Percentiles rank a stretch among this genome's conserved stretches.
Evolutionary conservation across 2,113 vertebrate species (phyloP).

Genomic region (Halcyon senegalensis): DNA sequence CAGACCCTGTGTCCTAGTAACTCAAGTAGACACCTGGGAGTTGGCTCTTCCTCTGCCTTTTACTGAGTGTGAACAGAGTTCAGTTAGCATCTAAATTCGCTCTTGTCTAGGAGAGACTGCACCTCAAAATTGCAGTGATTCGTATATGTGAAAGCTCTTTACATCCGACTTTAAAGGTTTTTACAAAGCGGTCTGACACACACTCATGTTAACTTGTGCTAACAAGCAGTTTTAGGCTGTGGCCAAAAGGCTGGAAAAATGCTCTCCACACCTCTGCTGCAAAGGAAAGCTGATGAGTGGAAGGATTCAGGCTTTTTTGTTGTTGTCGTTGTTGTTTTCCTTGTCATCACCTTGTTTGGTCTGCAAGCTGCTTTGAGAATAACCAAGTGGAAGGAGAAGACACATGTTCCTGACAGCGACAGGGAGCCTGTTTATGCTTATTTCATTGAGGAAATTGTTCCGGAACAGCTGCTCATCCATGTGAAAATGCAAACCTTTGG

Average conservation of each 20-base stretch:
- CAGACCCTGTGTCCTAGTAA: neutral
- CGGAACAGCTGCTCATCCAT: slow-evolving; percentile 61
- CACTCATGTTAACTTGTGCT: neutral
- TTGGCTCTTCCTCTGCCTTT: neutral
- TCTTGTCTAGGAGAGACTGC: neutral
- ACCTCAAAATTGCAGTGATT: neutral
- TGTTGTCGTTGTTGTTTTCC: neutral
- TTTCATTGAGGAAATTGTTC: slow-evolving; percentile 61
- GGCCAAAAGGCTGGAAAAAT: neutral
- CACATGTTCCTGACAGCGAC: neutral
- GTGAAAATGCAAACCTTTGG: slow-evolving; percentile 65
- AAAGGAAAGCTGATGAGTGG: neutral
- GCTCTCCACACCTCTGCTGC: neutral
- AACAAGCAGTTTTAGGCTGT: neutral
- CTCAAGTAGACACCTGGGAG: neutral
- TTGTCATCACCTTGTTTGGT: slow-evolving; percentile 33
- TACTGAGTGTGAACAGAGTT: fast-evolving
- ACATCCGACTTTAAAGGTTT: neutral
- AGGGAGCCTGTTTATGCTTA: slow-evolving; percentile 55
- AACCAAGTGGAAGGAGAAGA: slow-evolving; percentile 21
- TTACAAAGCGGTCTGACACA: neutral
- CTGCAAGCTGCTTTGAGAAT: neutral
- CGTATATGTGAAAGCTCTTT: neutral
- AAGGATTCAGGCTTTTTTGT: neutral
- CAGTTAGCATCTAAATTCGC: neutral